Base-by-base conservation (phyloP, 1,140 invertebrate species). In the Camponotus pennsylvanicus region DNA sequence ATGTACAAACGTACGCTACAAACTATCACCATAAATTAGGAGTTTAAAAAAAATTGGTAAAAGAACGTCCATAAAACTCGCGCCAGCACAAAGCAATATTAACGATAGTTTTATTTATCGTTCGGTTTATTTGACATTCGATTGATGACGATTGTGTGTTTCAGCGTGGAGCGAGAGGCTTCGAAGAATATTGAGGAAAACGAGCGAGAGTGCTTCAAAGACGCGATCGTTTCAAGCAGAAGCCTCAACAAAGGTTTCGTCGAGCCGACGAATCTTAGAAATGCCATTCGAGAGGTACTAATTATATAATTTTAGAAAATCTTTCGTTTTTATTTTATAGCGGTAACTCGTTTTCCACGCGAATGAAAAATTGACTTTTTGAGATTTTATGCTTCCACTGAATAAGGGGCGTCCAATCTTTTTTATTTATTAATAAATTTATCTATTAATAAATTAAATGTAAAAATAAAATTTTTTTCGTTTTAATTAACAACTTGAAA, bases 181-280 rank as follows among this genome's bases (percentile, higher is more conserved):
- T 94, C 94, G 55, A 94, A 94, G 70, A 94, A 94, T 70, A 94
- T 94, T 64, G 94, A 94, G 70, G 94, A 94, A 70, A 94, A 94
- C 52, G 94, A 94, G 63, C 91, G 93, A 18, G 93, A 94, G 78
- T 92, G 93, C 61, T 94, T 94, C 79, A 94, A 94, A 86, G 94
- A 94, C 87, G 94, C 94, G 21, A 94, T 94, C 79, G 93, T 94
- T 2, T 94, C 94, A 32, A 93, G 93, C 40, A 89, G 94, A 63
- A 94, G 94, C 61, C 92, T 94, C 40, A 94, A 94, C 80, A 94
- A 93, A 86, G 93, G 93, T n/a, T 94, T 93, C 55, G 88, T 91
- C 57, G 92, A 94, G 59, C 87, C 92, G 11, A 90, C 88, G 0
- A 83, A 69, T 21, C 66, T 94, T 0, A 93, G 86, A 86, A 93